Base-by-base conservation (phyloP, 2,797 vertebrate genomes). In the Kryptopterus vitreolus region DNA sequence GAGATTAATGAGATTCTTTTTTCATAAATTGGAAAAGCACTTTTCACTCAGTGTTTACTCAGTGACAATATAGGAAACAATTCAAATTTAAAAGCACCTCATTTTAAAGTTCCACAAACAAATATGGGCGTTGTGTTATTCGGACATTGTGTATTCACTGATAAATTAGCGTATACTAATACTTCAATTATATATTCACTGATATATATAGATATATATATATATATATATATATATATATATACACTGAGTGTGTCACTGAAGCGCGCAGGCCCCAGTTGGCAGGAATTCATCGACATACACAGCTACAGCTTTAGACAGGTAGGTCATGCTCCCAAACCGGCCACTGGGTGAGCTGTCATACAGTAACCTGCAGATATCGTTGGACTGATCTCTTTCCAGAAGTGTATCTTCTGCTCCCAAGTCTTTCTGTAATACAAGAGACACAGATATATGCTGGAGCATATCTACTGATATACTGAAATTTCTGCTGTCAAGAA, bases 271-370 rank as follows among this genome's bases (percentile, higher is more conserved):
- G 72, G 96, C 87, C 0, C 96, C 95, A 0, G 91, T 83, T n/a
- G 97, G 97, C 85, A 99, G 93, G 87, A 96, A 95, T 87, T 99
- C 96, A 1, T 98, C 95, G 77, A 96, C 88, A 0, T 97, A 97
- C 76, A 89, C 91, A 16, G 94, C 95, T 80, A 95, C 95, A 0
- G 97, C 95, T 91, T 96, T 98, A 87, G 95, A 95, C 87, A 99
- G 94, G 91, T 99, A 98, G 71, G 97, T 98, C 96, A 99, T 98
- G 92, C 95, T 98, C 82, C 98, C 97, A 3, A 96, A 98, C 18
- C 96, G 94, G 26, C 97, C 97, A 0, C 98, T 99, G 0, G 97
- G 97, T 22, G 97, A 96, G 20, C 97, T 97, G 93, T 99, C 97
- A 1, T 98, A 99, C 79, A 99, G 92, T 82, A 98, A 91, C 85